phyloP scores from a whole-genome alignment of 1,140 invertebrate genomes.

The Panagrolaimus sp. region DNA sequence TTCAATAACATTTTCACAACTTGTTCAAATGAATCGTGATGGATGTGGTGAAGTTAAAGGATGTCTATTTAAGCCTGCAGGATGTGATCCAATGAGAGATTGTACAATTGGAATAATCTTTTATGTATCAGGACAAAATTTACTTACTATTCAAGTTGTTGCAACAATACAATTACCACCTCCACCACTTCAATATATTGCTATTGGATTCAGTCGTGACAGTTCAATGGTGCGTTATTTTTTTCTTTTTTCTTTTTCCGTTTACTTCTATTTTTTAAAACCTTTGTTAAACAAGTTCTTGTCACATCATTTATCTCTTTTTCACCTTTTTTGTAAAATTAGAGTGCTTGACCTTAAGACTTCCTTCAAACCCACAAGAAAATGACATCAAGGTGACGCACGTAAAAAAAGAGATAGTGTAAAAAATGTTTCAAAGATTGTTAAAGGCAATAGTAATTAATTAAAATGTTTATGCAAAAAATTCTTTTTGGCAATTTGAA shows the following conservation, averaged over 20 bases:
- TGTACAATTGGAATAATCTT: constrained; percentile 48
- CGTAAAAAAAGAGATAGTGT: too few species aligned
- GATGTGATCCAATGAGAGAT: constrained; percentile 45
- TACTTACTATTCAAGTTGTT: constrained; percentile 38
- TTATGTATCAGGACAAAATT: constrained; percentile 34
- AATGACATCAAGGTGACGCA: too few species aligned
- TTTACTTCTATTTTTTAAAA: background rate
- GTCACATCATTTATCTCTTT: too few species aligned
- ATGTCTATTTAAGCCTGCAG: constrained; percentile 46
- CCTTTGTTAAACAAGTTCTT: too few species aligned
- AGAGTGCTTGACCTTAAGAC: too few species aligned
- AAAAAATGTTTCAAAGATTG: too few species aligned
- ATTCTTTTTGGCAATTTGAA: too few species aligned
- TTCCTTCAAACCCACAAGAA: too few species aligned
- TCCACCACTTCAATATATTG: constrained; percentile 39
- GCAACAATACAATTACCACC: constrained; percentile 34
- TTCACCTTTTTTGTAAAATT: too few species aligned
- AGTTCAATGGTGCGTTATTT: constrained; percentile 30
- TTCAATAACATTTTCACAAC: background rate
- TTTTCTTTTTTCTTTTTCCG: background rate
- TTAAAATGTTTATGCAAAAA: too few species aligned
- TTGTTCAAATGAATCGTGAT: constrained; percentile 21
- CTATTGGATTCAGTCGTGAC: constrained; percentile 44
- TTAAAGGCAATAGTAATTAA: too few species aligned
- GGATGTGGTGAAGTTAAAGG: constrained; percentile 47